Evolutionary conservation across 2,113 vertebrate genomes (phyloP), one percentile per base, ranked within the genome.

Genomic region (Glareola pratincola): DNA sequence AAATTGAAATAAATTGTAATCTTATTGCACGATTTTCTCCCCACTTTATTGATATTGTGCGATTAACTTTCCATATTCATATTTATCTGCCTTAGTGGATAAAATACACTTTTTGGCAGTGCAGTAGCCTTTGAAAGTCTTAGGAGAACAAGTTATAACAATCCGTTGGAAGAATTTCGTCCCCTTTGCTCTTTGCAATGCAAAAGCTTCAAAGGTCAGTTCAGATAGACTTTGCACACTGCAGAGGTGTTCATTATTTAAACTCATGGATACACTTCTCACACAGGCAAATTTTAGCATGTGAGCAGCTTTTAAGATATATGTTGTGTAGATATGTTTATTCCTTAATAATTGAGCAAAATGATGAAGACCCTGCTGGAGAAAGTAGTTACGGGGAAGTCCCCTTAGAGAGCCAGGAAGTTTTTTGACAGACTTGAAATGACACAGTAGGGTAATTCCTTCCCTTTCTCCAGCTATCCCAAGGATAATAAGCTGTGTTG

Each of bases 191-290:
- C 78, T 96, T 90, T 75, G 56, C 47, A 51, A 78, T 48, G 68
- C 79, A 81, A 89, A 87, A 91, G 24, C 84, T 78, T 91, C 84
- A 87, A 92, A 95, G 91, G 73, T 96, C 80, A 51, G 32, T 90
- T 97, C 82, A 91, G 79, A 84, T 5, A 88, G 79, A 84, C 54
- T 88, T 95, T 67, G 43, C 76, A 60, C 45, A 37, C 48, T 53
- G 41, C 37, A 75, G 51, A 90, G 47, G 9, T 53, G 36, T 69
- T 90, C 53, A 23, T 63, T 60, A 71, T 84, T 91, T 86, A 74
- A 92, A 78, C 27, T 84, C n/a, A 21, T 10, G 21, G 37, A 56
- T 51, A 63, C 5, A 20, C 22, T 83, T 56, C 60, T 86, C 57
- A 78, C 57, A 39, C 7, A 63, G 36, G 24, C 13, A 81, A 64